Conservation (phyloP, 2,113 vertebrate genomes). For the Erpornis zantholeuca region DNA sequence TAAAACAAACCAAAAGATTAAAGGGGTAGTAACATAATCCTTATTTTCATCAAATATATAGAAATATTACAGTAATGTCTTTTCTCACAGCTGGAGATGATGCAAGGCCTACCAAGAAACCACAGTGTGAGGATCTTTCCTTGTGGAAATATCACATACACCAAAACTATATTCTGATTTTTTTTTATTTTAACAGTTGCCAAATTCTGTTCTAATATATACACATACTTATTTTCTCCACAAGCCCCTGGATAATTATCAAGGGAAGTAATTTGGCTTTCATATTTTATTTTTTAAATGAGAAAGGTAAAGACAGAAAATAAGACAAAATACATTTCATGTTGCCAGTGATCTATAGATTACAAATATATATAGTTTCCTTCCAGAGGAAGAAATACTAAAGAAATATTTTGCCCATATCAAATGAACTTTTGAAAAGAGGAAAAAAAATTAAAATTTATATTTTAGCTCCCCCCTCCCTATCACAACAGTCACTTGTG, state of each 20-base stretch:
- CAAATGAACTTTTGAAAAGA: constrained; percentile 31
- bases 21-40: neutral
- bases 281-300: constrained; percentile 48
- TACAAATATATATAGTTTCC: constrained; percentile 27
- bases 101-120: neutral
- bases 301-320: constrained; percentile 54
- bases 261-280: constrained; percentile 52
- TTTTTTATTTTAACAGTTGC: constrained; percentile 19
- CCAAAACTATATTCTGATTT: neutral
- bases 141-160: neutral
- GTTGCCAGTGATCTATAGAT: neutral
- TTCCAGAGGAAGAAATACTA: constrained; percentile 57
- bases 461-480: neutral
- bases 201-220: constrained; percentile 28
- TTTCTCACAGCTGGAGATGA: constrained; percentile 3
- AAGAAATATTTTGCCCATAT: constrained; percentile 35
- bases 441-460: neutral
- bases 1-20: neutral
- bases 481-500: neutral
- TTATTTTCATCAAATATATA: neutral
- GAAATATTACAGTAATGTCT: neutral
- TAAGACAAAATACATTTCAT: constrained; percentile 48
- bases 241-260: neutral
- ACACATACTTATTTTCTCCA: neutral
- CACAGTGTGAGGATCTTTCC: neutral